Percentiles rank a stretch among this genome's conserved stretches.
These are phyloP conservation scores for Helostoma temminkii DNA, from an alignment of 2,797 vertebrate species.

Conservation along the genomic window DNA sequence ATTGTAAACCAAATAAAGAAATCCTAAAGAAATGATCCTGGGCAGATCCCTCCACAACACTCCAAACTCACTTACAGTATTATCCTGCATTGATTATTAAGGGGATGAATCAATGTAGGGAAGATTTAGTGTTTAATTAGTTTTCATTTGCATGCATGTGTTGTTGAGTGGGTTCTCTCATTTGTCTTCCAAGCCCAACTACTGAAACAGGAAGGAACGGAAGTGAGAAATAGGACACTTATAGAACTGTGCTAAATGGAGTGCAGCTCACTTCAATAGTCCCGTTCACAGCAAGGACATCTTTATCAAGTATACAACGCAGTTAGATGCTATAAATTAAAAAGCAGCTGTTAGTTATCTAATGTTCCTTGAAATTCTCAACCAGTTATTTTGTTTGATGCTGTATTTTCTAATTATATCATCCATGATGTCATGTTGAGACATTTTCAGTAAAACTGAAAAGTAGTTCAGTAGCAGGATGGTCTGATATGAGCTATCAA, in stretches of 20 bases:
- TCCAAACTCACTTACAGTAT: neutral
- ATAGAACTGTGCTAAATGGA: constrained; percentile 23
- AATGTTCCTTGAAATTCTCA: constrained; percentile 4
- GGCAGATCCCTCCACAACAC: constrained; percentile 10
- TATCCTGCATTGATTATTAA: constrained; percentile 53
- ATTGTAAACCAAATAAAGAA: too few species aligned
- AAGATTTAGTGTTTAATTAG: constrained; percentile 59
- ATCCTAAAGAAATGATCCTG: constrained; percentile 1
- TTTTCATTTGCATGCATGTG: constrained; percentile 66
- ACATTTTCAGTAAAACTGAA: constrained; percentile 1
- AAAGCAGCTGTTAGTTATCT: constrained; percentile 14
- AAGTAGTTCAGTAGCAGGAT: neutral
- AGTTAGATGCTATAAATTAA: constrained; percentile 21
- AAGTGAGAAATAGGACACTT: constrained; percentile 40
- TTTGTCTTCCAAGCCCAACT: constrained; percentile 37
- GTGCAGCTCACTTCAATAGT: constrained; percentile 37
- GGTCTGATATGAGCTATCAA: constrained; percentile 23
- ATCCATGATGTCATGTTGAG: too few species aligned
- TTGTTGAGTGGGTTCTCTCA: constrained; percentile 42
- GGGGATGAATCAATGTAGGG: constrained; percentile 24
- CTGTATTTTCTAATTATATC: constrained; percentile 6
- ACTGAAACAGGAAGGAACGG: constrained; percentile 16
- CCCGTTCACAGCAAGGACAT: constrained; percentile 19
- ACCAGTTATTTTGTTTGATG: neutral
- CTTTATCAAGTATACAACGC: constrained; percentile 32